Evolutionary conservation across 2,888 invertebrate genomes (phyloP), one percentile per base, ranked within the genome.

Genomic region (Bugulina stolonifera): DNA sequence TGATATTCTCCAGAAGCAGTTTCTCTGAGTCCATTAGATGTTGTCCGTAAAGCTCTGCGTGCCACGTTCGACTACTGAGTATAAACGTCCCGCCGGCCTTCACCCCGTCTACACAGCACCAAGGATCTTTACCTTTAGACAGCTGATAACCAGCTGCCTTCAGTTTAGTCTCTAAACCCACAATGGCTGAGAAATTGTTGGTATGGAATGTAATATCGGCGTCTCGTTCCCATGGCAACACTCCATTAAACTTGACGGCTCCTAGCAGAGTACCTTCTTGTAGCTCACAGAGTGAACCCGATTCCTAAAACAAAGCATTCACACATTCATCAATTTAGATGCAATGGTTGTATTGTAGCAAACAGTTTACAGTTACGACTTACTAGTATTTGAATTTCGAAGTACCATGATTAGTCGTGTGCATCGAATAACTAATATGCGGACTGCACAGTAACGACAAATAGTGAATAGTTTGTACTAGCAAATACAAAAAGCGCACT

Each of bases 191-290:
- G 72, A 75, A 77, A 69, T 78, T 78, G 22, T 73, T 71, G 3
- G 77, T 73, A 0, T 76, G 73, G 71, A 78, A 78, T 10, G 76
- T 73, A 1, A 81, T 73, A 73, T 82, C 81, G 23, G 77, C 80
- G 75, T 82, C 82, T 22, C 79, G 72, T 73, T 81, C 82, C 83
- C 83, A 83, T 3, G 82, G 82, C 27, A 82, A 75, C 69, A 79
- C 76, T 70, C 78, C 79, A 34, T 75, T 73, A 35, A 82, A 76
- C 74, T 82, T 83, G n/a, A 82, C 80, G n/a, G 83, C 81, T 18
- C 82, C 82, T 3, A 83, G 74, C 2, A 78, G 55, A 1, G 80
- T 79, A 1, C 82, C 82, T 27, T 80, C 78, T 52, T 79, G 78
- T 22, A 81, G 73, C 71, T 81, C 80, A 74, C 81, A 82, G 10